These are phyloP conservation scores for Crypturellus undulatus DNA, from an alignment of 2,113 vertebrate genomes.

Conservation along the genomic window DNA sequence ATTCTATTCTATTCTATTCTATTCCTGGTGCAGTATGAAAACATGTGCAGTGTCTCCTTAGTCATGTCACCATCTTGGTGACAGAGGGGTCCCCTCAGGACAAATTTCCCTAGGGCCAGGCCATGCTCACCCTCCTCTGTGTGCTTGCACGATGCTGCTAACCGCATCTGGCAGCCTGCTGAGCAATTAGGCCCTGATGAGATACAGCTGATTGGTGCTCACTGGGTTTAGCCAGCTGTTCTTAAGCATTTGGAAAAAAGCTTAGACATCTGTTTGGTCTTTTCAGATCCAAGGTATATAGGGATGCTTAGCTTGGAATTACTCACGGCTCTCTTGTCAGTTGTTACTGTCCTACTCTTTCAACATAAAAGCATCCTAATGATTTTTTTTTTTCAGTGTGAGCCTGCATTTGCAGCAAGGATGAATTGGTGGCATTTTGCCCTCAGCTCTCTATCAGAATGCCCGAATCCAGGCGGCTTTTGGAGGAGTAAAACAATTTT, in stretches of 20 bases:
- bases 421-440: background rate
- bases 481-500: background rate
- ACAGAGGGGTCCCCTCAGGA: background rate
- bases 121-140: fast-evolving
- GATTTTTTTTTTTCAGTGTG: background rate
- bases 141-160: background rate
- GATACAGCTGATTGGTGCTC: background rate
- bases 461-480: background rate
- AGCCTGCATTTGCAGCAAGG: background rate
- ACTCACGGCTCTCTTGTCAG: background rate
- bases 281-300: background rate
- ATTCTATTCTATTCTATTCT: no score
- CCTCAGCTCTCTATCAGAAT: background rate
- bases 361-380: background rate
- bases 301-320: fast-evolving
- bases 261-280: slow-evolving; percentile 52
- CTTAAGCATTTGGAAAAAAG: slow-evolving; percentile 9
- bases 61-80: background rate
- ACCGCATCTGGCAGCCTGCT: slow-evolving; percentile 10
- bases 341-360: background rate
- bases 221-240: slow-evolving; percentile 49
- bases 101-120: background rate
- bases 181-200: background rate
- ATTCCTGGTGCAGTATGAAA: background rate
- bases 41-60: background rate